Percentiles rank a stretch among this genome's conserved stretches.
Evolutionary conservation across 1,140 invertebrate species (phyloP).

Genomic region (Drosophila asahinai): DNA sequence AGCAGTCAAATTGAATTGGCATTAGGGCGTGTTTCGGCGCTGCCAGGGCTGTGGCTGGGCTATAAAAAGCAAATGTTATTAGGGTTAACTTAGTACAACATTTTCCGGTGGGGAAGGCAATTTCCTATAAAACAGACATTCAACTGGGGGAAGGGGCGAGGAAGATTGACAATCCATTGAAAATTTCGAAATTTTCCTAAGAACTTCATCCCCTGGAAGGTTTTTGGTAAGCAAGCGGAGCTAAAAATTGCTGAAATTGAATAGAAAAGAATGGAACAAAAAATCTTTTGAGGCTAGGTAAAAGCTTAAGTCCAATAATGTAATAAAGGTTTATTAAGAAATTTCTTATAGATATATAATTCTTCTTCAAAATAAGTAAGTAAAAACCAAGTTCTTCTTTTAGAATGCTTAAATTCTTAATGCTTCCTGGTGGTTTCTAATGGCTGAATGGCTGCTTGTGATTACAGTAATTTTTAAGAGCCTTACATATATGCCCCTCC

Average conservation of each 20-base stretch:
- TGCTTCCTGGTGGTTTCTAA: too few species aligned
- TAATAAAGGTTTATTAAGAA: too few species aligned
- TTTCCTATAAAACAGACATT: conserved; percentile 3
- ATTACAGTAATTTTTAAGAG: background rate
- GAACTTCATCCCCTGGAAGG: background rate
- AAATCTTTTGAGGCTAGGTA: background rate
- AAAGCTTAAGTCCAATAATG: background rate
- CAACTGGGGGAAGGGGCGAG: background rate
- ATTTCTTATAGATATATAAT: too few species aligned
- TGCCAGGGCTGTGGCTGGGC: conserved; percentile 3
- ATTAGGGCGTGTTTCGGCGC: conserved; percentile 29
- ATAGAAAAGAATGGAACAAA: background rate
- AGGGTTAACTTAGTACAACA: conserved; percentile 42
- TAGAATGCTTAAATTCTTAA: too few species aligned
- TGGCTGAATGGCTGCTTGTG: background rate
- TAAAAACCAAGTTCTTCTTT: too few species aligned
- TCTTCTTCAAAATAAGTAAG: too few species aligned
- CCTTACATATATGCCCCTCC: background rate
- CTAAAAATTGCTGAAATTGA: background rate
- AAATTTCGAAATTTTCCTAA: conserved; percentile 1
- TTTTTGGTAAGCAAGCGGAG: background rate
- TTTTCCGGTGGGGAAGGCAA: background rate
- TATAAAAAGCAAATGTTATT: conserved; percentile 63
- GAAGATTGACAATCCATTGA: conserved; percentile 15
- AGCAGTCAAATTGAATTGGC: conserved; percentile 64